Conservation (phyloP, 1,140 invertebrate genomes). For the Trissolcus basalis region DNA sequence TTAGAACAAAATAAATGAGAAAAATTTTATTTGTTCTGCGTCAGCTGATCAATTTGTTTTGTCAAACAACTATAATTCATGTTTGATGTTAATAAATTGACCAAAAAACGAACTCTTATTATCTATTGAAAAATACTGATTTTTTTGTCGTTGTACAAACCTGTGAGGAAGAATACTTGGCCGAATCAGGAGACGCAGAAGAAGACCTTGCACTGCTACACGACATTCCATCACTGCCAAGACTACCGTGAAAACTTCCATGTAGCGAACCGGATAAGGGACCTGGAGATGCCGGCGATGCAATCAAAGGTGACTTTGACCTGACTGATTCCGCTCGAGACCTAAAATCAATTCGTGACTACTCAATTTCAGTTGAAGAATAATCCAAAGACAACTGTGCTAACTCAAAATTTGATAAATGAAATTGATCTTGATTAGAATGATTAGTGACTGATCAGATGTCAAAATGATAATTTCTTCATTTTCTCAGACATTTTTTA, state of each 20-base stretch:
- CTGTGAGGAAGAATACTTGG: slow-evolving; percentile 72
- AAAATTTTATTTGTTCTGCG: background rate
- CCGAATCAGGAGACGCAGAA: slow-evolving; percentile 74
- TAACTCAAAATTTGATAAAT: background rate
- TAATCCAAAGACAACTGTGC: too few relatives aligned
- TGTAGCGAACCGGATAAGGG: slow-evolving; percentile 72
- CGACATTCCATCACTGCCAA: slow-evolving; percentile 75
- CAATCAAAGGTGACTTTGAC: slow-evolving; percentile 73
- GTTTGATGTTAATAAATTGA: too few relatives aligned
- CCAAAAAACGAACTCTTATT: too few relatives aligned
- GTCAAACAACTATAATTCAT: too few relatives aligned
- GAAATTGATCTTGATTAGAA: background rate
- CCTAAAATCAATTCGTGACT: slow-evolving; percentile 60
- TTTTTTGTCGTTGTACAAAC: slow-evolving; percentile 45
- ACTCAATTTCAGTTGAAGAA: background rate
- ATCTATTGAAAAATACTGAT: background rate
- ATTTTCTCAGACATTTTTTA: too few relatives aligned
- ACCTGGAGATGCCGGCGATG: slow-evolving; percentile 73
- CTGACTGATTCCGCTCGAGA: slow-evolving; percentile 73
- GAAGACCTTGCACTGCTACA: slow-evolving; percentile 75
- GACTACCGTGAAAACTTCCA: slow-evolving; percentile 74
- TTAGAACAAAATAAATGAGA: too few relatives aligned
- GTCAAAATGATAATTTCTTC: too few relatives aligned
- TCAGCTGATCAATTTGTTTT: too few relatives aligned
- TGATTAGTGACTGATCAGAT: background rate